Conservation (phyloP, 2,888 invertebrate species). For the Tuta absoluta region DNA sequence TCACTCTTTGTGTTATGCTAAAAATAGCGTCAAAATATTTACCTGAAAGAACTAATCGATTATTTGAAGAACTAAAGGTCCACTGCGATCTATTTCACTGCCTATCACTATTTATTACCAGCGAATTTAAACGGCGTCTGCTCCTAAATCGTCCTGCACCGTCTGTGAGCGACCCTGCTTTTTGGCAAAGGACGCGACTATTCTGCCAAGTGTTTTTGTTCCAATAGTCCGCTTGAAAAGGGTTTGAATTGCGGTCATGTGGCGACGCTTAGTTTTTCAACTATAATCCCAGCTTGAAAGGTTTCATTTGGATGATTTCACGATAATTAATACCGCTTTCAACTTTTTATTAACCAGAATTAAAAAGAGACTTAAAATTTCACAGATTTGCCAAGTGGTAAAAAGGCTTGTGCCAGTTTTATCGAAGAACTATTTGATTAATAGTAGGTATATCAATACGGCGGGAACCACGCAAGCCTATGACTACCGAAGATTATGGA, state of each 20-base stretch:
- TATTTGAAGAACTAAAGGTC: too few species aligned
- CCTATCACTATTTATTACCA: not conserved
- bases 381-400: not conserved
- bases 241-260: slow-evolving; percentile 19
- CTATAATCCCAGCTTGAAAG: slow-evolving; percentile 10
- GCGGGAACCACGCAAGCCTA: too few species aligned
- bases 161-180: not conserved
- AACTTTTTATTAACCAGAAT: not conserved
- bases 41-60: too few species aligned
- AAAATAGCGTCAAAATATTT: too few species aligned
- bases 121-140: not conserved
- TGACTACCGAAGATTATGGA: too few species aligned
- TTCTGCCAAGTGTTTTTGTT: slow-evolving; percentile 23
- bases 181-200: slow-evolving; percentile 25
- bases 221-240: slow-evolving; percentile 24
- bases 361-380: not conserved
- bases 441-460: too few species aligned
- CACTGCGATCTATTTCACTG: not conserved
- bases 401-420: too few species aligned
- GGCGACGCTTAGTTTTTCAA: slow-evolving; percentile 9
- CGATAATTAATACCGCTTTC: not conserved
- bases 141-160: not conserved
- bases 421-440: too few species aligned
- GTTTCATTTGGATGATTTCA: slow-evolving; percentile 1
- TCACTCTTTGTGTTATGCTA: too few species aligned